Base-by-base conservation (phyloP, 2,113 vertebrate genomes). In the Syrrhaptes paradoxus region DNA sequence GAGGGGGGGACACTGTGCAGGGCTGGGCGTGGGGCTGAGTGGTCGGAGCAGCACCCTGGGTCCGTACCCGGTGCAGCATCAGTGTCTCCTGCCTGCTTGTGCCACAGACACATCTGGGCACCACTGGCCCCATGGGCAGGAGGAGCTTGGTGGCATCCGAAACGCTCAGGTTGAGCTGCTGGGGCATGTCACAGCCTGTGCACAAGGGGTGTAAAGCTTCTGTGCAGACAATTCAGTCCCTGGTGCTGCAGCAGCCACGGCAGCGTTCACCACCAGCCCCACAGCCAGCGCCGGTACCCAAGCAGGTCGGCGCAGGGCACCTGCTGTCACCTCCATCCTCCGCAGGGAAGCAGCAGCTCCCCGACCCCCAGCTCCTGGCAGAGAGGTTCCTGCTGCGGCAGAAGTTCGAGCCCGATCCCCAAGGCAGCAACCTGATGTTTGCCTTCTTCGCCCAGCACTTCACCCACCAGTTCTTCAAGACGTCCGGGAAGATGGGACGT, bases 401-500 rank as follows among this genome's bases (percentile, higher is more conserved):
- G 49, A 97, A 91, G 54, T 99, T 99, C 70, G 97, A 98, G n/a
- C 98, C 98, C 0, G 98, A 99, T 61, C 99, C 99, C 4, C 98
- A 98, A 88, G 98, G 99, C 76, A 97, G 98, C 89, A 99, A 99
- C 93, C 58, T 99, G 93, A 98, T 99, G 99, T 99, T 99, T 82
- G 98, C 98, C 82, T 99, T 99, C 97, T 99, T 99, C 17, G 99
- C 99, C 67, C 99, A 99, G 95, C 99, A 99, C 87, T 99, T 99
- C 96, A 99, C 99, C 3, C 99, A 99, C 94, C 99, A 99, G 97
- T 99, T 99, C 96, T 99, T 99, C 97, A 99, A 99, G 97, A 99
- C 99, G 0, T 97, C 98, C 0, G 98, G 98, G 76, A 97, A 97
- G 72, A 98, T 98, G 97, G 97, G 98, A 6, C 98, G 96, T 0